A percentile compares a stretch with the other conserved stretches of the same genome.
Conservation (phyloP, 2,113 vertebrate species). For the Pachycephala philippinensis region DNA sequence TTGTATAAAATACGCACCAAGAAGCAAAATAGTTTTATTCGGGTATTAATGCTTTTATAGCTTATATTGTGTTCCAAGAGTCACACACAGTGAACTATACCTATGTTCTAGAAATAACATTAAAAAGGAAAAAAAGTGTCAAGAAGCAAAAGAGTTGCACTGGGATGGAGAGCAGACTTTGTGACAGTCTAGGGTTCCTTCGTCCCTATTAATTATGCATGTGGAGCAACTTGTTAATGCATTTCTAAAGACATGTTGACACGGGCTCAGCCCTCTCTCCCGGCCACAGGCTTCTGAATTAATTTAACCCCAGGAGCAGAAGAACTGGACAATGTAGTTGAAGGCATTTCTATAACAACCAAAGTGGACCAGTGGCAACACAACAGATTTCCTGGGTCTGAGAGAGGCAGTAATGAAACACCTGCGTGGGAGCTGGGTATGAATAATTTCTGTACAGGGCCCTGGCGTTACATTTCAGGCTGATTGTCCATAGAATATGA, state of each 20-base stretch:
- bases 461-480: conserved; percentile 43
- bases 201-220: conserved; percentile 12
- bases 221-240: conserved; percentile 45
- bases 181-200: conserved; percentile 38
- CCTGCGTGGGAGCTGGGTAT: neutral
- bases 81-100: neutral
- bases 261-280: neutral
- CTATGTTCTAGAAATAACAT: neutral
- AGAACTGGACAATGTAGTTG: neutral
- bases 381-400: neutral
- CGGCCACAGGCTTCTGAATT: neutral
- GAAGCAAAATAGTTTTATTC: neutral
- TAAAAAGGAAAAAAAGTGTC: neutral
- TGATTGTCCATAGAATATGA: neutral
- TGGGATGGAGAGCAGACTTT: neutral
- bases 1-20: neutral
- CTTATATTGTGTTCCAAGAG: neutral
- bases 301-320: neutral
- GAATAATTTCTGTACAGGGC: conserved; percentile 54
- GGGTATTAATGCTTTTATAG: neutral
- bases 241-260: conserved; percentile 35
- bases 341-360: conserved; percentile 2
- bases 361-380: neutral
- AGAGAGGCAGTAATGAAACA: conserved; percentile 10
- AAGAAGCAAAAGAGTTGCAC: neutral